A percentile compares a stretch with the other conserved stretches of the same genome.
Evolutionary conservation across 1,140 invertebrate species (phyloP).

Genomic region (Chionoecetes opilio): DNA sequence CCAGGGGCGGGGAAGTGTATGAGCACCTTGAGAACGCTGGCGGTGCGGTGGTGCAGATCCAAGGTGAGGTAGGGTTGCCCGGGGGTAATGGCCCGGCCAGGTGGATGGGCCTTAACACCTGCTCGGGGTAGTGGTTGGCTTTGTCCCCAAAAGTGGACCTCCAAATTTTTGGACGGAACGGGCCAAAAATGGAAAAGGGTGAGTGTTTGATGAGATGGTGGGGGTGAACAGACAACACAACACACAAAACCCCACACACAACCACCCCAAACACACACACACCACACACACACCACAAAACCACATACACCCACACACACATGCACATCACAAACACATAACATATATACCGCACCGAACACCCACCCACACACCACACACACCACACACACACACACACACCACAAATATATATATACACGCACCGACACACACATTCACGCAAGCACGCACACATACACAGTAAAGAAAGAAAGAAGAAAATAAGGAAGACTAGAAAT

Average conservation of each 20-base stretch:
- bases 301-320: no score
- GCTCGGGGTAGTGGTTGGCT: constrained; percentile 63
- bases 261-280: no score
- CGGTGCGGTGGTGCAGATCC: constrained; percentile 84
- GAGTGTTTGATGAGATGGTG: no score
- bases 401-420: no score
- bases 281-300: not conserved
- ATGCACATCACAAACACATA: no score
- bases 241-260: no score
- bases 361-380: no score
- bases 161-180: constrained; percentile 53
- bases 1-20: constrained; percentile 85
- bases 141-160: constrained; percentile 82
- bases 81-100: constrained; percentile 77
- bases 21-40: constrained; percentile 84
- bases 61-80: constrained; percentile 84
- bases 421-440: constrained; percentile 31
- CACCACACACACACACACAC: constrained; percentile 39
- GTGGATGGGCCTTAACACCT: constrained; percentile 45
- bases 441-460: constrained; percentile 33
- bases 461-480: constrained; percentile 36
- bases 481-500: not conserved
- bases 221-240: not conserved
- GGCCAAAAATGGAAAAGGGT: constrained; percentile 68
- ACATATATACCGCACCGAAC: no score